Evolutionary conservation across 1,140 invertebrate genomes (phyloP).

Genomic region (Tetramorium simillimum): DNA sequence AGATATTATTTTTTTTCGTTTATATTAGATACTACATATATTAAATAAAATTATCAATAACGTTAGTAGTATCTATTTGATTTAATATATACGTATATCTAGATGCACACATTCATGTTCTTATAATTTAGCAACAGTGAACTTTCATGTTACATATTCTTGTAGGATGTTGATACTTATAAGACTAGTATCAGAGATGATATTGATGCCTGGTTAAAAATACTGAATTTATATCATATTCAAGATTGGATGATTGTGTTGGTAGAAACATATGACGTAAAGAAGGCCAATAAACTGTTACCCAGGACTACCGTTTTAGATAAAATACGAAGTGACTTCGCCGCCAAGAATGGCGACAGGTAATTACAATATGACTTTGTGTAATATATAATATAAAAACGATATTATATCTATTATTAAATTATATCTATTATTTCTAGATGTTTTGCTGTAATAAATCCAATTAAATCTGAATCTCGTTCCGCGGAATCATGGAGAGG

Average conservation of each 20-base stretch:
- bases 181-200: constrained; percentile 94
- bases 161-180: constrained; percentile 96
- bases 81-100: too few species aligned
- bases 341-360: constrained; percentile 94
- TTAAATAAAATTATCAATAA: not conserved
- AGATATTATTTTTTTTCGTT: constrained; percentile 11
- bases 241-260: constrained; percentile 97
- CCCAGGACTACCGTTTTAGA: constrained; percentile 97
- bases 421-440: constrained; percentile 85
- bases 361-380: constrained; percentile 75
- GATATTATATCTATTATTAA: not conserved
- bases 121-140: constrained; percentile 14
- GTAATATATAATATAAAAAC: not conserved
- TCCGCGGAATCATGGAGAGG: constrained; percentile 95
- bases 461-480: constrained; percentile 94
- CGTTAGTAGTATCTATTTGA: not conserved
- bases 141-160: constrained; percentile 71
- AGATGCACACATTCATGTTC: constrained; percentile 15
- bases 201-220: constrained; percentile 94
- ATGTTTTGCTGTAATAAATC: constrained; percentile 96
- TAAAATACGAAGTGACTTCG: constrained; percentile 97
- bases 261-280: constrained; percentile 96
- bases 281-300: constrained; percentile 96
- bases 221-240: constrained; percentile 90
- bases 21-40: not conserved